These are phyloP conservation scores for Campoplex capitator DNA, from an alignment of 2,888 invertebrate genomes.

Conservation along the genomic window DNA sequence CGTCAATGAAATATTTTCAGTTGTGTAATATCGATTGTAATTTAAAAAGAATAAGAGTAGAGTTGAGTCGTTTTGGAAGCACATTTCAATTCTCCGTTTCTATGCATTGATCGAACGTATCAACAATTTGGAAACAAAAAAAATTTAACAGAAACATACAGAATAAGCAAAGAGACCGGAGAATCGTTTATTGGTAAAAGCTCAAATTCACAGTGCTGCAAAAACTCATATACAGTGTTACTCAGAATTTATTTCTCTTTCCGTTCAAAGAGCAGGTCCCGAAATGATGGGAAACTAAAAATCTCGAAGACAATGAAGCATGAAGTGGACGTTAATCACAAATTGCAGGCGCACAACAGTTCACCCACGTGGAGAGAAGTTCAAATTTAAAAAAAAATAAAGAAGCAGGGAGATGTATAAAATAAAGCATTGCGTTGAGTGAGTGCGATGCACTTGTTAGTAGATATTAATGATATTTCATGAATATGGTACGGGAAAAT, in stretches of 20 bases:
- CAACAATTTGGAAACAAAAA: slow-evolving; percentile 52
- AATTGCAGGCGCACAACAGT: slow-evolving; percentile 40
- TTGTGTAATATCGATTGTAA: slow-evolving; percentile 49
- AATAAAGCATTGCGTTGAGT: slow-evolving; percentile 59
- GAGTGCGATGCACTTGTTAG: slow-evolving; percentile 69
- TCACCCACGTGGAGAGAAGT: slow-evolving; percentile 52
- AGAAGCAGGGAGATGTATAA: slow-evolving; percentile 38
- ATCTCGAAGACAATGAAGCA: slow-evolving; percentile 47
- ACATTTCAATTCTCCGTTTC: slow-evolving; percentile 63
- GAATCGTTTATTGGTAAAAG: neutral
- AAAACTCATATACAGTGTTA: neutral
- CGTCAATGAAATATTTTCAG: slow-evolving; percentile 21
- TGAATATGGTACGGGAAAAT: slow-evolving; percentile 54
- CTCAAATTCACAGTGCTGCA: neutral
- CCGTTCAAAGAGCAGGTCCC: neutral
- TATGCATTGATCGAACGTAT: slow-evolving; percentile 67
- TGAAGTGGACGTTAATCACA: slow-evolving; percentile 3
- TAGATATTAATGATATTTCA: slow-evolving; percentile 68
- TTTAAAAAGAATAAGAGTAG: slow-evolving; percentile 54
- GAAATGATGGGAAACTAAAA: slow-evolving; percentile 46
- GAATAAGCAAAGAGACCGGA: slow-evolving; percentile 28
- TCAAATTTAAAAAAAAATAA: slow-evolving; percentile 39
- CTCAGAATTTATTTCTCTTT: neutral
- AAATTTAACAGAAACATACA: neutral
- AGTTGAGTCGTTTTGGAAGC: slow-evolving; percentile 39